These are phyloP conservation scores for Diploscapter pachys DNA, from an alignment of 1,140 invertebrate species.

Conservation along the genomic window DNA sequence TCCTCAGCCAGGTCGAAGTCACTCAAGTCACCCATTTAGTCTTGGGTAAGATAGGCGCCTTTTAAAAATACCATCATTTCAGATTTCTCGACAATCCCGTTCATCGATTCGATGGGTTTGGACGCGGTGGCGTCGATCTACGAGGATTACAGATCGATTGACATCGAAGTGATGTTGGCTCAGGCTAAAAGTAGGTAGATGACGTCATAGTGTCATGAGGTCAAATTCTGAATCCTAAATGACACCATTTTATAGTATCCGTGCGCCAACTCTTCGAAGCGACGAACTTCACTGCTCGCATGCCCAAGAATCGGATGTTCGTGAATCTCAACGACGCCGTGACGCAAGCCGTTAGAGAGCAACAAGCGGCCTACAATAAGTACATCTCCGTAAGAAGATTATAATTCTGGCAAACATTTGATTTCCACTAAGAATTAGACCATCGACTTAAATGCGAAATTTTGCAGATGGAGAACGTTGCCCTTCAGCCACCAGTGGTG, in stretches of 20 bases:
- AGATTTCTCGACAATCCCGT: constrained; percentile 61
- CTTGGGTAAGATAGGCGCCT: neutral
- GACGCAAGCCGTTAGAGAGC: constrained; percentile 29
- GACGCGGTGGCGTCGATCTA: constrained; percentile 57
- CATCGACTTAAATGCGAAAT: too few relatives aligned
- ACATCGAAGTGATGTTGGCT: constrained; percentile 41
- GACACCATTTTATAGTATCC: constrained; percentile 23
- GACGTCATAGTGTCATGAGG: neutral
- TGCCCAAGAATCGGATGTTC: constrained; percentile 40
- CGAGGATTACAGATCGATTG: constrained; percentile 35
- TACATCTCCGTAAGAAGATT: too few relatives aligned
- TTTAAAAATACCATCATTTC: constrained; percentile 39
- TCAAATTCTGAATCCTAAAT: constrained; percentile 8
- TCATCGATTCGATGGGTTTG: constrained; percentile 61
- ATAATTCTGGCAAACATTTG: too few relatives aligned
- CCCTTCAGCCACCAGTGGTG: too few relatives aligned
- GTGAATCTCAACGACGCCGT: constrained; percentile 38
- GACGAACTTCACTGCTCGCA: constrained; percentile 37
- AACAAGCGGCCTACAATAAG: neutral
- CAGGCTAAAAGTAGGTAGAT: constrained; percentile 39
- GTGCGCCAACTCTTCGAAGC: constrained; percentile 46
- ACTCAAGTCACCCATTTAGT: constrained; percentile 52
- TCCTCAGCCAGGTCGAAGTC: neutral
- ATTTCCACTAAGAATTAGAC: too few relatives aligned
- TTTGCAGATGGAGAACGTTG: too few relatives aligned